These are phyloP conservation scores for Dryococelus australis DNA, from an alignment of 2,888 invertebrate genomes.

Conservation along the genomic window DNA sequence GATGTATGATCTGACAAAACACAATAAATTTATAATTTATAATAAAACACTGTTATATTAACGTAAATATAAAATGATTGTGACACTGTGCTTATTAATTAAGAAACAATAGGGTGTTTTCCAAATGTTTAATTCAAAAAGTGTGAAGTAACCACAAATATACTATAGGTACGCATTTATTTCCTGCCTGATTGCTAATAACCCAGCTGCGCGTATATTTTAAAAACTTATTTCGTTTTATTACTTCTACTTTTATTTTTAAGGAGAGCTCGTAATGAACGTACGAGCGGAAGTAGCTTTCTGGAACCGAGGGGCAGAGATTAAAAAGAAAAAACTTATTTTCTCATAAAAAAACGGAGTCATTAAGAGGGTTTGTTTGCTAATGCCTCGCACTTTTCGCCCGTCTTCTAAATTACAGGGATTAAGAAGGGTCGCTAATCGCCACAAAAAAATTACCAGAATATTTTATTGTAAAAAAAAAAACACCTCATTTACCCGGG, in stretches of 20 bases:
- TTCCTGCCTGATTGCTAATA: no score
- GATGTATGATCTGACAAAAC: no score
- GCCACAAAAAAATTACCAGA: not conserved
- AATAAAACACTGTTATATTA: no score
- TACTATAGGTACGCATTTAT: no score
- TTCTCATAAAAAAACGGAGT: not conserved
- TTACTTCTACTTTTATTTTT: not conserved
- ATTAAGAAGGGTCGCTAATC: conserved; percentile 6
- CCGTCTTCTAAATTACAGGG: not conserved
- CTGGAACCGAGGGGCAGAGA: not conserved
- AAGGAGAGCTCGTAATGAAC: not conserved
- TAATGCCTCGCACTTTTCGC: not conserved
- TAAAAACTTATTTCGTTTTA: not conserved
- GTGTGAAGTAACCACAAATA: no score
- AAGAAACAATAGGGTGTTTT: no score
- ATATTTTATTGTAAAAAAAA: not conserved
- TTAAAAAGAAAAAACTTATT: not conserved
- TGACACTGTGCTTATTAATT: no score
- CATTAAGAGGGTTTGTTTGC: conserved; percentile 10
- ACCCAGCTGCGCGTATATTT: not conserved
- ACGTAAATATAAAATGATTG: no score
- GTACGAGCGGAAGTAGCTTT: not conserved
- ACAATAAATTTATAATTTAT: no score
- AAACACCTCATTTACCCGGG: not conserved
- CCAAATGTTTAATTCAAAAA: no score